Conservation (phyloP, 2,888 invertebrate genomes). For the Fragum fragum region DNA sequence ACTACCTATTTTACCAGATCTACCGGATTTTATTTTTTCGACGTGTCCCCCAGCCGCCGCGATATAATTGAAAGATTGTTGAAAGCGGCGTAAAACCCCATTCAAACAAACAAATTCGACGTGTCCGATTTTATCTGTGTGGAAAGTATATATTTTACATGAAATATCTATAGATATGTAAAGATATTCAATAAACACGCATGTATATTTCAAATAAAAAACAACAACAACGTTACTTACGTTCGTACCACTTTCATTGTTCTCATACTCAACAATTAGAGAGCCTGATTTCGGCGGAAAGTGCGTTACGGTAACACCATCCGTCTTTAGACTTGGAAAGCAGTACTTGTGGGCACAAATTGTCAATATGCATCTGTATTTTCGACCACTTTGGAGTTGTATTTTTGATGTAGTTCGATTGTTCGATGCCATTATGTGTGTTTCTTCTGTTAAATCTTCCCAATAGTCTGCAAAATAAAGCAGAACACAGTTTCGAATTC, state of each 20-base stretch:
- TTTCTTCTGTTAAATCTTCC: constrained; percentile 7
- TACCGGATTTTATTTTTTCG: too few species aligned
- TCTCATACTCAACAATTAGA: constrained; percentile 20
- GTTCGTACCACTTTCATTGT: background rate
- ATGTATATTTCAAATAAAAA: too few species aligned
- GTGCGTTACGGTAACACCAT: constrained; percentile 42
- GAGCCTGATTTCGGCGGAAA: constrained; percentile 37
- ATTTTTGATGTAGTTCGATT: background rate
- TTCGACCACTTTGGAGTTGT: constrained; percentile 26
- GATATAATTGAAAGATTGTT: too few species aligned
- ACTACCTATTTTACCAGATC: too few species aligned
- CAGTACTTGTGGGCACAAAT: constrained; percentile 43
- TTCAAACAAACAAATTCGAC: too few species aligned
- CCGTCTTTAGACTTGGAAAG: constrained; percentile 23
- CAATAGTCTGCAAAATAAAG: constrained; percentile 19
- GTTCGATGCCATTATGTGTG: background rate
- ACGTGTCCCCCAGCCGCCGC: too few species aligned
- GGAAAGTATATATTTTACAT: too few species aligned
- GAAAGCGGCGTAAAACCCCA: too few species aligned
- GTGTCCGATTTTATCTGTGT: too few species aligned
- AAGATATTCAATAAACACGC: too few species aligned
- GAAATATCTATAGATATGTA: too few species aligned
- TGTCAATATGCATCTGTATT: constrained; percentile 32
- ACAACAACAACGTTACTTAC: background rate
- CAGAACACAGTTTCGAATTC: too few species aligned